Conservation (phyloP, 2,113 vertebrate genomes). For the Neotoma lepida region DNA sequence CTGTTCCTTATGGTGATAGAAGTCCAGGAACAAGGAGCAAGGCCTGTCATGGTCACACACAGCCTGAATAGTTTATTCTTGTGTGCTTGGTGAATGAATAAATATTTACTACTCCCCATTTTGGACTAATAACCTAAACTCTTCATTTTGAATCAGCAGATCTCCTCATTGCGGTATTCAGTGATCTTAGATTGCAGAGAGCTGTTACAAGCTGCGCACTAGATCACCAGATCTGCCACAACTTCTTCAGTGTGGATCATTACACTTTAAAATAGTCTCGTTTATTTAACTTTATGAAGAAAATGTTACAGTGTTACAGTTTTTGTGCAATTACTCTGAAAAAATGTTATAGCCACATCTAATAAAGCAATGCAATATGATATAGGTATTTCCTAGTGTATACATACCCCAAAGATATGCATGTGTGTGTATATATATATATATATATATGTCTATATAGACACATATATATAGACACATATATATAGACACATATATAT, state of each 20-base stretch:
- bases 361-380: not conserved
- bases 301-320: not conserved
- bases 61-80: not conserved
- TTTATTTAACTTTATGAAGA: not conserved
- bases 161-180: not conserved
- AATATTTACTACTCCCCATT: constrained; percentile 4
- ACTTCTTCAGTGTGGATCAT: not conserved
- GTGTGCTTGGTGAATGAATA: not conserved
- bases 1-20: not conserved
- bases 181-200: not conserved
- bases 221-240: not conserved
- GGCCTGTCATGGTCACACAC: not conserved
- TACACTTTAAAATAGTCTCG: not conserved
- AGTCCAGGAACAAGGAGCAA: not conserved
- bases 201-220: not conserved
- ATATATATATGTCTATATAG: not conserved
- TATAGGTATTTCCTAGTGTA: not conserved
- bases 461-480: too few species aligned
- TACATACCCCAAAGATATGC: not conserved
- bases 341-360: not conserved
- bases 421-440: not conserved
- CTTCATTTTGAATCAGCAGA: not conserved
- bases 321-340: not conserved
- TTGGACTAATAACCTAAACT: not conserved
- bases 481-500: too few species aligned